Evolutionary conservation across 2,113 vertebrate species (phyloP).

Genomic region (Ageneiosus marmoratus): DNA sequence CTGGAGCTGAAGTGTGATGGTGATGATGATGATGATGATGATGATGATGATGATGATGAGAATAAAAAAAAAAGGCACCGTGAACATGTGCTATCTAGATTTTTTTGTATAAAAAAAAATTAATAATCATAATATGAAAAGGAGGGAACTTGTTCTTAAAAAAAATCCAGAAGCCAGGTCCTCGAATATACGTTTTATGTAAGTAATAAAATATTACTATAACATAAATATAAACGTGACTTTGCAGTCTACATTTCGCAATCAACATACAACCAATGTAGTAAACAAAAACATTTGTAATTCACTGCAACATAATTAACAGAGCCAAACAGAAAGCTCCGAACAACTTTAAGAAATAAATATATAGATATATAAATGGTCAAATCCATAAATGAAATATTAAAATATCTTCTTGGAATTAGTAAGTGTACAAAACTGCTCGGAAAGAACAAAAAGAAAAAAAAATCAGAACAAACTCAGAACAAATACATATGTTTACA

Average conservation of each 20-base stretch:
- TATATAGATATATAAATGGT: constrained; percentile 87
- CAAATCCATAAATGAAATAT: constrained; percentile 91
- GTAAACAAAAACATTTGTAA: constrained; percentile 81
- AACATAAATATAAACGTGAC: constrained; percentile 99
- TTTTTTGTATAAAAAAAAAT: too few relatives aligned
- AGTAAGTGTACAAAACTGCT: constrained; percentile 91
- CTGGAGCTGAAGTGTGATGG: not conserved
- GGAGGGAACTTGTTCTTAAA: constrained; percentile 60
- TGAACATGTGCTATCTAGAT: not conserved
- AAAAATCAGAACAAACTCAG: constrained; percentile 63
- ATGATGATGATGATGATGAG: not conserved
- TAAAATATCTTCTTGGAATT: constrained; percentile 94
- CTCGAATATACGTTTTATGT: constrained; percentile 99
- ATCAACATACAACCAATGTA: constrained; percentile 91
- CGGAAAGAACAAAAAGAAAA: constrained; percentile 74
- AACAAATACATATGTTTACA: constrained; percentile 89
- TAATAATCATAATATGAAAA: constrained; percentile 45
- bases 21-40: not conserved
- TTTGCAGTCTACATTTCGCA: constrained; percentile 95
- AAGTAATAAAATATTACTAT: constrained; percentile 99
- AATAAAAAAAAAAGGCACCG: not conserved
- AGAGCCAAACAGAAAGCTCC: constrained; percentile 83
- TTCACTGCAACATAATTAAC: constrained; percentile 87
- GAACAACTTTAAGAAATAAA: constrained; percentile 94
- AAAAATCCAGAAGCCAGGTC: constrained; percentile 91